Conservation (phyloP, 2,113 vertebrate genomes). For the Cygnus buccinator region DNA sequence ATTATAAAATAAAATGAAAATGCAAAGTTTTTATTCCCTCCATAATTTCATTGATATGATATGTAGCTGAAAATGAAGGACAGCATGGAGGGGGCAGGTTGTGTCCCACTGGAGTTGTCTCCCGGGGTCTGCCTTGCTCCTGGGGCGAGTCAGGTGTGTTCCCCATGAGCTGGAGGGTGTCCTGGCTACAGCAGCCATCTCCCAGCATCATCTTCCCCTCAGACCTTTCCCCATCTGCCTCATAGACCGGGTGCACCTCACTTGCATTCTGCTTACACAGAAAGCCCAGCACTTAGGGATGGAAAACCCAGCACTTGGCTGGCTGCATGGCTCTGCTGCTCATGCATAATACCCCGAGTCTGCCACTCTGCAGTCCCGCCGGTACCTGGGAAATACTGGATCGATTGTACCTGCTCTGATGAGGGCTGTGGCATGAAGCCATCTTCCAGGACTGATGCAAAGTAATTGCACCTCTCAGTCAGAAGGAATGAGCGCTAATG, state of each 20-base stretch:
- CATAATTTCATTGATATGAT: not conserved
- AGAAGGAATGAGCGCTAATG: not conserved
- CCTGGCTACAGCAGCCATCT: not conserved
- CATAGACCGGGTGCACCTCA: fast-evolving
- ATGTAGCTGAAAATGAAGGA: not conserved
- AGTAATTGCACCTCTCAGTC: not conserved
- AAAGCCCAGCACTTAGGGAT: not conserved
- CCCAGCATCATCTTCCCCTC: not conserved
- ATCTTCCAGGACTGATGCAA: not conserved
- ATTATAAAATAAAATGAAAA: not conserved
- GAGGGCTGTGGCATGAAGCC: not conserved
- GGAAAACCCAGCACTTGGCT: not conserved
- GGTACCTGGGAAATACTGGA: not conserved
- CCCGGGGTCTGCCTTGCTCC: not conserved
- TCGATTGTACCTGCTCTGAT: not conserved
- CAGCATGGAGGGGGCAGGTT: not conserved
- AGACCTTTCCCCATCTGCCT: not conserved
- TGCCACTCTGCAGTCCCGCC: not conserved
- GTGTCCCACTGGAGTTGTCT: not conserved
- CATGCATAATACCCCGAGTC: not conserved
- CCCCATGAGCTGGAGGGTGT: not conserved
- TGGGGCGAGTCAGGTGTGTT: not conserved
- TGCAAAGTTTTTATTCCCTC: not conserved
- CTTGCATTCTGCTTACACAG: not conserved
- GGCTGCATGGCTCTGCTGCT: not conserved